A percentile compares a stretch with the other conserved stretches of the same genome.
Conservation (phyloP, 1,140 invertebrate species). For the Drepana arcuata region DNA sequence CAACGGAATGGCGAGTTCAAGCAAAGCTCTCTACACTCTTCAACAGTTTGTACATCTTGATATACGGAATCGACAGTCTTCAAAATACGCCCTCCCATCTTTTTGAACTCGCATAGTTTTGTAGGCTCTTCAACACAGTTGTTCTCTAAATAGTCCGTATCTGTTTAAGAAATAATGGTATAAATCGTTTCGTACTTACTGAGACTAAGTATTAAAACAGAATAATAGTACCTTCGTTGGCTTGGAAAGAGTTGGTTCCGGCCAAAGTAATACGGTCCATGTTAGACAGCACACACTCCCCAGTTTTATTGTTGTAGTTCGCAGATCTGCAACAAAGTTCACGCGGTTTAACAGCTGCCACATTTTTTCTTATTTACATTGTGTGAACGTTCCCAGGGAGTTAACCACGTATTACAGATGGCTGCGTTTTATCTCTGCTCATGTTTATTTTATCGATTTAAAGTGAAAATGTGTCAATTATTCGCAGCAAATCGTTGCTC, state of each 20-base stretch:
- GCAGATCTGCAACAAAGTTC: conserved; percentile 83
- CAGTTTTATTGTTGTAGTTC: conserved; percentile 89
- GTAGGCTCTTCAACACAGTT: conserved; percentile 92
- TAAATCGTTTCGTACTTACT: too few relatives aligned
- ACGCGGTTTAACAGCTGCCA: conserved; percentile 34
- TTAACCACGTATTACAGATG: conserved; percentile 20
- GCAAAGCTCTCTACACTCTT: conserved; percentile 90
- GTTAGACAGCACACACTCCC: conserved; percentile 88
- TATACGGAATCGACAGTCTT: conserved; percentile 96
- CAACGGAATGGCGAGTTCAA: conserved; percentile 90
- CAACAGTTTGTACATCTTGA: conserved; percentile 88
- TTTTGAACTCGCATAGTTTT: conserved; percentile 94
- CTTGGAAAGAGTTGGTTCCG: conserved; percentile 81
- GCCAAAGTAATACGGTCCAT: conserved; percentile 92
- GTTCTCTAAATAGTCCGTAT: conserved; percentile 89
- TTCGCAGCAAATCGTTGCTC: too few relatives aligned
- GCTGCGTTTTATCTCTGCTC: conserved; percentile 2
- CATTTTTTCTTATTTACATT: conserved; percentile 31
- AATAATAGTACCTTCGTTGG: conserved; percentile 72
- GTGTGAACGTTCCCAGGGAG: conserved; percentile 55
- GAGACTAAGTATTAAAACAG: too few relatives aligned
- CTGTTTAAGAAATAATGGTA: conserved; percentile 24
- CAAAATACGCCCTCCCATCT: conserved; percentile 87
- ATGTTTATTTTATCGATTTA: neutral
- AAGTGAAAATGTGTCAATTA: too few relatives aligned